Base-by-base conservation (phyloP, 2,113 vertebrate species). In the Mastomys coucha region DNA sequence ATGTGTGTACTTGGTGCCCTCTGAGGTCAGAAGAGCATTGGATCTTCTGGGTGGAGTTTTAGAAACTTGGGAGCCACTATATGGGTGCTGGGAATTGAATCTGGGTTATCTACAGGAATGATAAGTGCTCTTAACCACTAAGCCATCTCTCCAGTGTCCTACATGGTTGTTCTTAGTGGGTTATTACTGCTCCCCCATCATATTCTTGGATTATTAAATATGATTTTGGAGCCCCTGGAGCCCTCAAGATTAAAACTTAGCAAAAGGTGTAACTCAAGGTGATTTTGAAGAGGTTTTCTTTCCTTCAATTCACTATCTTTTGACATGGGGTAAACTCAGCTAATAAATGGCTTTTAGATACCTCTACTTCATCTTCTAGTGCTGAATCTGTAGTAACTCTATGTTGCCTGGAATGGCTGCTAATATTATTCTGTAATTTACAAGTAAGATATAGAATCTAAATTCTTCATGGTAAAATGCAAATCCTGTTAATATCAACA, bases 281-380 rank as follows among this genome's bases (percentile, higher is more conserved):
- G 45, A 97, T 94, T 89, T 65, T 82, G 13, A 97, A 92, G 81
- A 65, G 28, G 9, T 45, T 88, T 39, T 94, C 13, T 81, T 96
- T 91, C 53, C 4, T 93, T 5, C 97, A 93, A 77, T 77, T 67
- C 75, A 86, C 26, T 90, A 2, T n/a, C 8, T 2, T 89, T 82
- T n/a, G 56, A 4, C 20, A 80, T 2, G 65, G 28, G 67, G 42
- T 51, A 82, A 33, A 49, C 80, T 58, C 45, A 39, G 24, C 1
- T 33, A 89, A 84, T n/a, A 84, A 93, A 81, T 72, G 58, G 2
- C 2, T 78, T 93, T 67, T 58, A 58, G 56, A 17, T 16, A 58
- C 0, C 0, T 82, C 69, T 75, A 60, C 24, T n/a, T 67, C 10
- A 4, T 86, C 13, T 92, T 81, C 51, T 26, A 85, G 76, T 42